phyloP scores from a whole-genome alignment of 2,797 vertebrate species.

The Smutsia temminckii region DNA sequence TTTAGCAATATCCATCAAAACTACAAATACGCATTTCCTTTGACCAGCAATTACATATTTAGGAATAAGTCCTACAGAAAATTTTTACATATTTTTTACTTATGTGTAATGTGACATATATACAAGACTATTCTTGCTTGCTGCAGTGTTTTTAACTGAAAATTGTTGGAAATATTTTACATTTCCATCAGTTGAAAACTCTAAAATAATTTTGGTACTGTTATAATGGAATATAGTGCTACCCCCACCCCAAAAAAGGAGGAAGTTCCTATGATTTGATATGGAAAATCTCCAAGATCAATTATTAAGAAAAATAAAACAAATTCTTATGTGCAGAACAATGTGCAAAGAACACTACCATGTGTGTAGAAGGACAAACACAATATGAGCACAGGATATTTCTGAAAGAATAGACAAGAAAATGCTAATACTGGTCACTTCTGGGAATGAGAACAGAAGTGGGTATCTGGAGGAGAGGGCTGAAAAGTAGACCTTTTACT shows the following conservation, averaged over 20 bases:
- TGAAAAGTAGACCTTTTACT: neutral
- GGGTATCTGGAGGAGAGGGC: rapidly evolving
- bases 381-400: neutral
- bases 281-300: slow-evolving; percentile 55
- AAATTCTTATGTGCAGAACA: neutral
- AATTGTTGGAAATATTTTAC: slow-evolving; percentile 13
- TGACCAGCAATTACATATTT: neutral
- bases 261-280: neutral
- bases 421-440: neutral
- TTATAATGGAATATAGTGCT: neutral
- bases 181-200: neutral
- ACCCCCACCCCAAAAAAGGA: neutral
- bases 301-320: neutral
- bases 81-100: neutral
- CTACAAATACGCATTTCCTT: slow-evolving; percentile 11
- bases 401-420: neutral
- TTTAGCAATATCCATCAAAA: neutral
- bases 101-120: neutral
- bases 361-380: neutral
- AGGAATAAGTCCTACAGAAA: neutral
- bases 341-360: neutral
- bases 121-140: neutral
- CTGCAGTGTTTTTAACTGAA: slow-evolving; percentile 1
- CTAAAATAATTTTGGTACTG: neutral
- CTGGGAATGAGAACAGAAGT: neutral